Evolutionary conservation across 2,797 vertebrate species (phyloP).

Genomic region (Alca torda): DNA sequence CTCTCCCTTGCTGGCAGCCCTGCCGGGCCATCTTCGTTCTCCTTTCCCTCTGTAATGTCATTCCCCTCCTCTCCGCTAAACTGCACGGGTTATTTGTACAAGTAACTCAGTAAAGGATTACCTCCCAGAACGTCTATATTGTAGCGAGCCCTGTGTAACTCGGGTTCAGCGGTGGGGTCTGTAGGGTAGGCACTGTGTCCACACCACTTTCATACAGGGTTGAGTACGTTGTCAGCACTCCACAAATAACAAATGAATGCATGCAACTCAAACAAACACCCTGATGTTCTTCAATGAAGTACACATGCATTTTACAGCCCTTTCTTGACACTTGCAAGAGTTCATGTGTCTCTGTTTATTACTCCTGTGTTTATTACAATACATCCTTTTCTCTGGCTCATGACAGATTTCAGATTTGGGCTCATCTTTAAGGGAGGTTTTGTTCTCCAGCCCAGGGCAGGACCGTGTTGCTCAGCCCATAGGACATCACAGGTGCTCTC

Average conservation of each 20-base stretch:
- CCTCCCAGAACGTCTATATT: not conserved
- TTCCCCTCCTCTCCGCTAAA: not conserved
- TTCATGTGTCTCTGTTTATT: not conserved
- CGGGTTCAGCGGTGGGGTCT: not conserved
- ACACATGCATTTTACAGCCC: not conserved
- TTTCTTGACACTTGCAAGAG: not conserved
- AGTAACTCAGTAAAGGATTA: not conserved
- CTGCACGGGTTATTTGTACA: not conserved
- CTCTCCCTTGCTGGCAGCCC: not conserved
- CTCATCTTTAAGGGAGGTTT: not conserved
- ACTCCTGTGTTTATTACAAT: not conserved
- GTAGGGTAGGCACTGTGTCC: not conserved
- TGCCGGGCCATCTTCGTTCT: not conserved
- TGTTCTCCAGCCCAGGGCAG: not conserved
- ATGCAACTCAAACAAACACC: not conserved
- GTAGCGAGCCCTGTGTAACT: not conserved
- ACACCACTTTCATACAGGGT: not conserved
- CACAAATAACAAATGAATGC: not conserved
- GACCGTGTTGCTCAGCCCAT: not conserved
- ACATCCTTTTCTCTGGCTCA: not conserved
- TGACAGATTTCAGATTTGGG: fast-evolving
- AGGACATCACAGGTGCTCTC: not conserved
- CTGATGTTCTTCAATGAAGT: not conserved
- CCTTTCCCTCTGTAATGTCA: not conserved
- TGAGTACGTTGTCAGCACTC: not conserved